phyloP scores from a whole-genome alignment of 1,140 invertebrate genomes.

The Muscidifurax raptorellus region DNA sequence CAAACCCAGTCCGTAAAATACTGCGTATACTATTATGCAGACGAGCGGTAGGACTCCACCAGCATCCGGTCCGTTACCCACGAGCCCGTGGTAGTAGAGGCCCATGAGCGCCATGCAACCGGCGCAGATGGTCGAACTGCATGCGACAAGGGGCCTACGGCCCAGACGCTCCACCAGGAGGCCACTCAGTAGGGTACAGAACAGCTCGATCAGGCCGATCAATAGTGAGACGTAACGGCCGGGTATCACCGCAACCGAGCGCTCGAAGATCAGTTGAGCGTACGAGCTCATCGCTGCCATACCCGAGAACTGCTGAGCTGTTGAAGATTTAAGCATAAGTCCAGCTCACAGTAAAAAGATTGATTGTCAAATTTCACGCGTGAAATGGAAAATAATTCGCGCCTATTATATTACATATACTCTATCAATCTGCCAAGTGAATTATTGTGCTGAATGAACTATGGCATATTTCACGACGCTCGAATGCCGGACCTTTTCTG shows the following conservation, averaged over 20 bases:
- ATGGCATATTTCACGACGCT: not conserved
- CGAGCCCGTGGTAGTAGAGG: not conserved
- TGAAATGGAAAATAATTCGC: not conserved
- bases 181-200: not conserved
- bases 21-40: slow-evolving; percentile 8
- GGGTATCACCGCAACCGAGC: not conserved
- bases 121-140: not conserved
- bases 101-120: slow-evolving; percentile 24
- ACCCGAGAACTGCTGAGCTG: slow-evolving; percentile 37
- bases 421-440: not conserved
- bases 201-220: slow-evolving; percentile 12
- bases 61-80: not conserved
- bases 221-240: not conserved
- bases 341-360: too few relatives aligned
- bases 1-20: slow-evolving; percentile 4
- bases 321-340: too few relatives aligned
- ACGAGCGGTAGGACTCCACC: not conserved
- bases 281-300: slow-evolving; percentile 14
- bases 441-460: not conserved
- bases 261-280: slow-evolving; percentile 25
- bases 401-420: too few relatives aligned
- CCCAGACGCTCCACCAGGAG: not conserved
- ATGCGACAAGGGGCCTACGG: not conserved
- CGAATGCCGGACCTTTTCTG: not conserved
- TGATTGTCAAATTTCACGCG: not conserved